Conservation (phyloP, 2,888 invertebrate genomes). For the Seladonia tumulorum region DNA sequence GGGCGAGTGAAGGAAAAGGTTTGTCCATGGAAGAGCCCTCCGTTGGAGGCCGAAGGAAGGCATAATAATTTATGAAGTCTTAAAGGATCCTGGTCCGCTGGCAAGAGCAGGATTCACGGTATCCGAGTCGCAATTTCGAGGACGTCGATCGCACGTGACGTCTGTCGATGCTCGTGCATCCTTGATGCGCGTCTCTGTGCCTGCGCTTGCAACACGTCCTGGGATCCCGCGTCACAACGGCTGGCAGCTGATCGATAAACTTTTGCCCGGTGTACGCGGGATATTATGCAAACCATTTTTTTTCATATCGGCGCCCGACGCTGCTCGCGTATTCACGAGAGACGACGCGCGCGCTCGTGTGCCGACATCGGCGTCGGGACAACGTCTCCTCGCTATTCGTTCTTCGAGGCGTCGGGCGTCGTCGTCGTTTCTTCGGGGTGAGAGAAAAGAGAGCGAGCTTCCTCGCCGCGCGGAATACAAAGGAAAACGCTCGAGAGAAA, state of each 20-base stretch:
- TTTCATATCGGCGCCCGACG: not conserved
- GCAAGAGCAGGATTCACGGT: not conserved
- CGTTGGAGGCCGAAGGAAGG: not conserved
- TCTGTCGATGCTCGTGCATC: not conserved
- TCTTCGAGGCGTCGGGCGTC: not conserved
- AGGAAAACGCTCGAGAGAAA: not conserved
- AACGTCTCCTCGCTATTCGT: not conserved
- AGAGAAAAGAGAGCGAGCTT: not conserved
- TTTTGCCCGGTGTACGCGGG: slow-evolving; percentile 18
- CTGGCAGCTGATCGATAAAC: slow-evolving; percentile 45
- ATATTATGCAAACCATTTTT: slow-evolving; percentile 43
- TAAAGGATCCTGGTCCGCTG: not conserved
- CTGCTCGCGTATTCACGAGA: not conserved
- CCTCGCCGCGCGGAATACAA: not conserved
- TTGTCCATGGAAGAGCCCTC: not conserved
- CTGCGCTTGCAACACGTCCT: not conserved
- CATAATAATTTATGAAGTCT: slow-evolving; percentile 17
- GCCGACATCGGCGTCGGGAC: not conserved
- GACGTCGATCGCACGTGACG: slow-evolving; percentile 57
- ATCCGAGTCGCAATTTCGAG: slow-evolving; percentile 54
- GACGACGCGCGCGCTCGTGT: not conserved
- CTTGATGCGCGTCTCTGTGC: not conserved
- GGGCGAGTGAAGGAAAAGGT: not conserved
- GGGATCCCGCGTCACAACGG: not conserved
- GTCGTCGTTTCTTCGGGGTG: not conserved